Percentiles rank a stretch among this genome's conserved stretches.
These are phyloP conservation scores for Drosophila pegasa DNA, from an alignment of 2,888 invertebrate genomes.

Conservation along the genomic window DNA sequence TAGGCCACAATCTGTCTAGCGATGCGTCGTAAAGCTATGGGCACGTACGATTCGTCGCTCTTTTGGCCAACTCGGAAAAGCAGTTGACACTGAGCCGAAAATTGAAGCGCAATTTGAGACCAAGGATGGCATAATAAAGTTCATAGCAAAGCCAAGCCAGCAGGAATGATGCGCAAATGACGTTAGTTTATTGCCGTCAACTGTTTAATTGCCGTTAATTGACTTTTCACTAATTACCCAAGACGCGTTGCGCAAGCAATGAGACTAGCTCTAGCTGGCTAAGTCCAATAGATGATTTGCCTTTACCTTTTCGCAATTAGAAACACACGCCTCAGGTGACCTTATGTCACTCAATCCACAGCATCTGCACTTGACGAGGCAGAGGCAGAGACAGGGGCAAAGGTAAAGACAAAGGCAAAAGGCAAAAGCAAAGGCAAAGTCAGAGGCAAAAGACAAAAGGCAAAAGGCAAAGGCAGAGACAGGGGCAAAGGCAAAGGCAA, in stretches of 20 bases:
- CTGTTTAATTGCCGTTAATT: slow-evolving; percentile 46
- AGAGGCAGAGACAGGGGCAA: too few species aligned
- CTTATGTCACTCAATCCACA: slow-evolving; percentile 20
- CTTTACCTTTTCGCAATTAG: slow-evolving; percentile 16
- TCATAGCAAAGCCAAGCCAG: slow-evolving; percentile 8
- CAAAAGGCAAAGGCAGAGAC: too few species aligned
- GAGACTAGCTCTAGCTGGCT: background rate
- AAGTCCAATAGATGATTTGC: background rate
- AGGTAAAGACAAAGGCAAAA: too few species aligned
- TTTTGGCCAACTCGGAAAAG: slow-evolving; percentile 46
- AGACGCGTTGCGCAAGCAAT: slow-evolving; percentile 40
- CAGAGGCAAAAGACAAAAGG: too few species aligned
- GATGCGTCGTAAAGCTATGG: slow-evolving; percentile 36
- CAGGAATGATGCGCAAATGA: slow-evolving; percentile 31
- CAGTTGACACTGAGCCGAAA: slow-evolving; percentile 55
- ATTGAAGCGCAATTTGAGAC: slow-evolving; percentile 54
- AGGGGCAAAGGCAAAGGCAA: too few species aligned
- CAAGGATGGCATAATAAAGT: slow-evolving; percentile 57
- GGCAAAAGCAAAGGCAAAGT: too few species aligned
- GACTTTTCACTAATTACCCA: slow-evolving; percentile 56
- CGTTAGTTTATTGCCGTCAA: too few species aligned
- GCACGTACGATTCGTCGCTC: slow-evolving; percentile 39
- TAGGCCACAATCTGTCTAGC: slow-evolving; percentile 27
- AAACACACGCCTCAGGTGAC: slow-evolving; percentile 19
- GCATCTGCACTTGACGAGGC: slow-evolving; percentile 36